Evolutionary conservation across 2,888 invertebrate species (phyloP), one percentile per base, ranked within the genome.

Genomic region (Plemyria rubiginata): DNA sequence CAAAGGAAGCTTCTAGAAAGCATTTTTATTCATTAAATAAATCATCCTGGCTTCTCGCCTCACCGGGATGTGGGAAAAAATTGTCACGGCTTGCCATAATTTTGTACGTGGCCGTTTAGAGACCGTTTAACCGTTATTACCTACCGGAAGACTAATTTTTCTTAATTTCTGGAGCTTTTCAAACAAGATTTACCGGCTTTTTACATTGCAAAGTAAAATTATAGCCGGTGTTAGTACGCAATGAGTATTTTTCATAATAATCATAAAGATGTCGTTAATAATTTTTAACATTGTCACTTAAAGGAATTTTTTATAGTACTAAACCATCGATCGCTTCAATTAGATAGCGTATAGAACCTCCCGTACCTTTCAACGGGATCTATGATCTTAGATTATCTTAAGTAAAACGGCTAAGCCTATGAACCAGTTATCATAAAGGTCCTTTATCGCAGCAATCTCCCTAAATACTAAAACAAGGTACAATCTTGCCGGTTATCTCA

Each of bases 21-120:
- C 90, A 92, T 92, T 91, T 92, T 92, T 92, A 92, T 90, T 92
- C 92, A 92, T 92, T 91, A 92, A 80, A 92, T 91, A 90, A 92
- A 90, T 92, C 91, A 91, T 82, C 36, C 66, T 45, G 82, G 87
- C 87, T 87, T 85, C 82, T 80, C 78, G 75, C 67, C 74, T 81
- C 65, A 69, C 74, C 70, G 77, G 85, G 88, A 87, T 88, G 85
- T 85, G 81, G 79, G 81, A 85, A 90, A 90, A 81, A 92, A 91
- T 90, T 90, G 92, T 91, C 91, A 87, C 87, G 83, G 87, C 84
- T 88, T 84, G 86, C 80, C 82, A 87, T 90, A 92, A 92, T 92
- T 91, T 92, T 87, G 91, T 90, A 90, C 90, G 92, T 90, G 92
- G 79, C 78, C 86, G 76, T 78, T 70, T 77, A 72, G 67, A 70